Base-by-base conservation (phyloP, 1,140 invertebrate species). In the Drosophila eugracilis region DNA sequence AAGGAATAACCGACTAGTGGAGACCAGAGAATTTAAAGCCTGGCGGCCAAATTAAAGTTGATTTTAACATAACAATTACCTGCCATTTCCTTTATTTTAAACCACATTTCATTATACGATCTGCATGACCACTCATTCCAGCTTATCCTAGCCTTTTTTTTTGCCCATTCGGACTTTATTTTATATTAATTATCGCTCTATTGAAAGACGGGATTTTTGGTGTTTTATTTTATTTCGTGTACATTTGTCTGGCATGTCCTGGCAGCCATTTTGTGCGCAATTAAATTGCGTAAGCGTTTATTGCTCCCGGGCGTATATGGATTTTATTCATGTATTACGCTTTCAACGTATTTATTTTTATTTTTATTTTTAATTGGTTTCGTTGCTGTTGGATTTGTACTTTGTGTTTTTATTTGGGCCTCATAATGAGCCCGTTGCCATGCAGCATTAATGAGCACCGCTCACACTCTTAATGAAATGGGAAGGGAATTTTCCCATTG, bases 231-330 rank as follows among this genome's bases (percentile, higher is more conserved):
- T 74, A 55, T 76, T 60, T 62, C 39, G 73, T 63, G 28, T 42
- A 44, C 44, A 57, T 58, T 75, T 53, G 54, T 66, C 55, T 45
- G 42, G 41, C 32, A 17, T 59, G 34, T 59, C 15, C 47, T 49
- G 69, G 48, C 58, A 62, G 75, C 70, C 83, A 83, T 89, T 88
- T 88, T 88, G 78, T 78, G 75, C 47, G 75, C 83, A 88, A 89
- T 88, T 88, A 83, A 88, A 88, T 83, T 88, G 83, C 75, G 83
- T 88, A 88, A 81, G 70, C 83, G 78, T 78, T 83, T 88, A 88
- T 88, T 75, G 83, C 83, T 77, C 81, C 83, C 78, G 79, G 71
- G 65, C 66, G 83, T 67, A 41, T 60, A 60, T 84, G 63, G 57
- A 55, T 58, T 53, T 37, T 77, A 59, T 54, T 52, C 77, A 48